Base-by-base conservation (phyloP, 2,113 vertebrate genomes). In the Pangasianodon hypophthalmus region DNA sequence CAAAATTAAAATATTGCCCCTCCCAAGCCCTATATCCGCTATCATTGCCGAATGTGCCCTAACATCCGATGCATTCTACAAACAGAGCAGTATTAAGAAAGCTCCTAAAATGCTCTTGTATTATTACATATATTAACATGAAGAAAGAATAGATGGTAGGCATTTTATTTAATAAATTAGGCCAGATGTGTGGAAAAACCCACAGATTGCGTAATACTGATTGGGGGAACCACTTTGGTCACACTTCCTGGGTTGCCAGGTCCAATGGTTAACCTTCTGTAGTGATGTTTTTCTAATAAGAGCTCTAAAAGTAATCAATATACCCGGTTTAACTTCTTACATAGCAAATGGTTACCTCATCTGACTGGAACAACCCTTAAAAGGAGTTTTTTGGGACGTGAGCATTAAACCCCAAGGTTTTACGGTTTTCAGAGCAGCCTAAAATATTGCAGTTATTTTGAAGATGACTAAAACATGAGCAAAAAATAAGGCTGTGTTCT, bases 331-430 rank as follows among this genome's bases (percentile, higher is more conserved):
- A 90, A 88, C 41, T 48, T 56, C 41, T 32, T 16, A n/a, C 32
- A 81, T 64, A 58, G 18, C 32, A 81, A 81, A 48, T 5, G 85
- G 84, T 88, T 83, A 32, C 81, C 67, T 82, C 41, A 84, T 86
- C 18, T 75, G 50, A 86, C 87, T 92, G 67, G 91, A 85, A 90
- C 91, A 9, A 9, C 48, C 95, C 94, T 88, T 94, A 94, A 90
- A 94, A 92, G 94, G 93, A 69, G 91, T 90, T 64, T 84, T 83
- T 91, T 87, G 87, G 89, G 46, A 52, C 73, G 85, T 90, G 54
- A 64, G 86, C 24, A 69, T 85, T 88, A 93, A 91, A 88, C 88
- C 91, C 87, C 82, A 93, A 91, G 90, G 87, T 84, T 88, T 86
- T 87, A 50, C n/a, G 89, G 89, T 89, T 90, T 92, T 92, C 82